Percentiles rank a stretch among this genome's conserved stretches.
These are phyloP conservation scores for Hemitrygon akajei DNA, from an alignment of 2,797 vertebrate species.

Conservation along the genomic window DNA sequence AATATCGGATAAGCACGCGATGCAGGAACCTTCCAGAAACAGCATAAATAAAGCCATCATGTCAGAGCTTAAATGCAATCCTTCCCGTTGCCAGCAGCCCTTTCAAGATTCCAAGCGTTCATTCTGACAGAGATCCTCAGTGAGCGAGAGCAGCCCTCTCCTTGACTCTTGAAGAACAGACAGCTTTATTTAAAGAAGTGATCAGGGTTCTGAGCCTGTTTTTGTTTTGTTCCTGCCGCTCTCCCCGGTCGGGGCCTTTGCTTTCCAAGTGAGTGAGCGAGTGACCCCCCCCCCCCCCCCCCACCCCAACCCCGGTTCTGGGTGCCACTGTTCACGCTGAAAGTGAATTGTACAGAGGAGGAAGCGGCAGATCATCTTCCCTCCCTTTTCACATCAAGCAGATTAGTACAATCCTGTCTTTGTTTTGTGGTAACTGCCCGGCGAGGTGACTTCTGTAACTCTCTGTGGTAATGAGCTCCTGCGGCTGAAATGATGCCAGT, in stretches of 20 bases:
- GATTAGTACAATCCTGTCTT: not conserved
- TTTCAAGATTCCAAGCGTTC: not conserved
- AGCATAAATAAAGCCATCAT: conserved; percentile 1
- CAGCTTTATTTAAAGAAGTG: not conserved
- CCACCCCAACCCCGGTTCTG: not conserved
- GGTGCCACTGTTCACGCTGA: not conserved
- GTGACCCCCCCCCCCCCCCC: not conserved
- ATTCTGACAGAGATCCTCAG: not conserved
- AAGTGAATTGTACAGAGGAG: not conserved
- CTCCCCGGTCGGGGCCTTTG: not conserved
- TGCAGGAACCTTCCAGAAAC: not conserved
- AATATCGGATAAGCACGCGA: not conserved
- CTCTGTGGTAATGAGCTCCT: not conserved
- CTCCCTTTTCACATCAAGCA: not conserved
- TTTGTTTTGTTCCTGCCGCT: no score
- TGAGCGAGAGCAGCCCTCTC: not conserved
- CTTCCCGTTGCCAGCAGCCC: conserved; percentile 1
- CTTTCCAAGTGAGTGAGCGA: no score
- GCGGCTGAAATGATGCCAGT: not conserved
- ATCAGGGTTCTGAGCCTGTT: not conserved
- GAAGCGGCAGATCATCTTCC: not conserved
- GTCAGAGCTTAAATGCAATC: not conserved
- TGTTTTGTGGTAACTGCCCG: not conserved
- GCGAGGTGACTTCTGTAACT: not conserved
- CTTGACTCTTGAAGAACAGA: not conserved